These are phyloP conservation scores for Brachionus paranguensis DNA, from an alignment of 1,140 invertebrate species.

Conservation along the genomic window DNA sequence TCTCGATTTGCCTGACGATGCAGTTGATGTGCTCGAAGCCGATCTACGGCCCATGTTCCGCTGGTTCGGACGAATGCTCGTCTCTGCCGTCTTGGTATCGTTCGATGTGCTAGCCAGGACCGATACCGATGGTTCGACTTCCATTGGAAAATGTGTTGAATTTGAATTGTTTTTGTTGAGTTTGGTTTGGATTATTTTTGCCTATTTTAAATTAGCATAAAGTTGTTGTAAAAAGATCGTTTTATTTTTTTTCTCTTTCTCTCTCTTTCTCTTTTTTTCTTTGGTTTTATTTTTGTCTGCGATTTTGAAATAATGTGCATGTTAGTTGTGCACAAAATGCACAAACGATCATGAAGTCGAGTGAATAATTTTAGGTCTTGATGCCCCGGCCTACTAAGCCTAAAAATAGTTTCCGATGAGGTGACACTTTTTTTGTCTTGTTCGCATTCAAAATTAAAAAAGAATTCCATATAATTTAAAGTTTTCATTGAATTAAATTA, in stretches of 20 bases:
- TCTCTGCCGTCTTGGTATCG: neutral
- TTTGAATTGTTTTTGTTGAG: neutral
- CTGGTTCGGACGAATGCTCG: neutral
- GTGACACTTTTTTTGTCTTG: neutral
- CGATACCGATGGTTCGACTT: slow-evolving; percentile 28
- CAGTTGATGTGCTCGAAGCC: neutral
- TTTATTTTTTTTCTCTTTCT: neutral
- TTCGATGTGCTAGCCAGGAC: neutral
- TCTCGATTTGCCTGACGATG: neutral
- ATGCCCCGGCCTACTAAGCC: neutral
- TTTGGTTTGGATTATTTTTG: neutral
- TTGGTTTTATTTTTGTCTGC: neutral
- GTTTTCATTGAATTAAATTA: neutral
- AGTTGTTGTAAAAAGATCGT: slow-evolving; percentile 27
- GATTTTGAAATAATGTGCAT: neutral
- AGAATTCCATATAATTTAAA: neutral
- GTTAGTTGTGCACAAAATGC: neutral
- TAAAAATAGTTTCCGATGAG: neutral
- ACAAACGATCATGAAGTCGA: neutral
- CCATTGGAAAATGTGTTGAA: neutral
- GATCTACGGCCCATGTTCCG: neutral
- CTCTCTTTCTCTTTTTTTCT: neutral
- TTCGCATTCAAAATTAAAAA: too few relatives aligned
- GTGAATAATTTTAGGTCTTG: neutral
- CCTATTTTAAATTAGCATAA: slow-evolving; percentile 33